phyloP scores from a whole-genome alignment of 1,140 invertebrate species.

The Nasonia longicornis region DNA sequence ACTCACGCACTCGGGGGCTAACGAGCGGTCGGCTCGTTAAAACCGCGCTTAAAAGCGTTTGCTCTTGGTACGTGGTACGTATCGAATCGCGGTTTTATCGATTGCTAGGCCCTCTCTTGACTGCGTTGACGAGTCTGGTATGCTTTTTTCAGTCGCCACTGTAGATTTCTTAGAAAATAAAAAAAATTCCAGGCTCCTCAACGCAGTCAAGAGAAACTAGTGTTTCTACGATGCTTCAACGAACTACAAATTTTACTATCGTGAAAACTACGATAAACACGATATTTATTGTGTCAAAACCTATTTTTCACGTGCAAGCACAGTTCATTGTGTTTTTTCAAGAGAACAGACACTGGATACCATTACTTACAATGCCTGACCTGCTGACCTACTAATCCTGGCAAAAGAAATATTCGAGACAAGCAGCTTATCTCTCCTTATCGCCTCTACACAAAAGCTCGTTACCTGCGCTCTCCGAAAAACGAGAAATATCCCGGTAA shows the following conservation, averaged over 20 bases:
- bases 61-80: background rate
- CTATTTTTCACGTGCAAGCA: background rate
- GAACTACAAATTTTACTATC: too few species aligned
- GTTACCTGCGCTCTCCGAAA: background rate
- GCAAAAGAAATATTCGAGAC: background rate
- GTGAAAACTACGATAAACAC: too few species aligned
- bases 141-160: too few species aligned
- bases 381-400: background rate
- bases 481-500: background rate
- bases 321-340: background rate
- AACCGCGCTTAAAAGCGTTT: slow-evolving; percentile 3
- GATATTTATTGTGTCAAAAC: background rate
- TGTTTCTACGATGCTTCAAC: too few species aligned
- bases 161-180: too few species aligned
- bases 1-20: background rate
- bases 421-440: background rate
- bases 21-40: slow-evolving; percentile 17
- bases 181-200: too few species aligned
- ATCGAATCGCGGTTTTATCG: slow-evolving; percentile 24
- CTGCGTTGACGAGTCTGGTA: too few species aligned
- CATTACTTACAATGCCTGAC: background rate
- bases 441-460: background rate
- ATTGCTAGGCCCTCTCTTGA: background rate
- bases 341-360: background rate
- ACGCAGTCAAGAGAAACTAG: too few species aligned